phyloP scores from a whole-genome alignment of 2,797 vertebrate species.

The Anomalospiza imberbis region DNA sequence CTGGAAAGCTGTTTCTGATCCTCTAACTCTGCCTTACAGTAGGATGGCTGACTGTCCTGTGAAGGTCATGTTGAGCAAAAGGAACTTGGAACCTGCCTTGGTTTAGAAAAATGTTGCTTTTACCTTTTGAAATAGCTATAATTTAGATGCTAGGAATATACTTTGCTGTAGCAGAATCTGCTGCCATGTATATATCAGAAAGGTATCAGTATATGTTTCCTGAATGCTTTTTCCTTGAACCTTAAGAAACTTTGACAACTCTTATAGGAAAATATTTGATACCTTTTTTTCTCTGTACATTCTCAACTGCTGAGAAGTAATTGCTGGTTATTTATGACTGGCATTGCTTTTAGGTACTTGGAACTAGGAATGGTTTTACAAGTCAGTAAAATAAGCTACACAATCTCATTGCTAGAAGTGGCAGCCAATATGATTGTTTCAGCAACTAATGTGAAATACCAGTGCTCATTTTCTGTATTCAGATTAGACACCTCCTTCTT shows the following conservation, averaged over 20 bases:
- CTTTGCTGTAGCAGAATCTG: not conserved
- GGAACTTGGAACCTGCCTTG: slow-evolving; percentile 7
- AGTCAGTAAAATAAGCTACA: not conserved
- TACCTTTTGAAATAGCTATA: not conserved
- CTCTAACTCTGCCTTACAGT: not conserved
- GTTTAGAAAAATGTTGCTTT: slow-evolving; percentile 1
- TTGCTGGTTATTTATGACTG: not conserved
- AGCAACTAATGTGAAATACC: not conserved
- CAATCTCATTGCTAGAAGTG: not conserved
- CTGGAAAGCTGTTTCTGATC: not conserved
- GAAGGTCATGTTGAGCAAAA: not conserved
- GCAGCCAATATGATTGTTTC: not conserved
- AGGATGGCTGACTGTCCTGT: not conserved
- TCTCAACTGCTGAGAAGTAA: not conserved
- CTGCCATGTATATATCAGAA: not conserved
- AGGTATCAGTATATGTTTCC: not conserved
- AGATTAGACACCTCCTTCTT: not conserved
- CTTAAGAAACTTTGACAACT: not conserved
- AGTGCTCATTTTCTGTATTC: not conserved
- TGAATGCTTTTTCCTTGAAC: not conserved
- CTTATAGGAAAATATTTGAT: not conserved
- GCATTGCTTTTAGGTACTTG: not conserved
- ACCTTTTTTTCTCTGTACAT: not conserved
- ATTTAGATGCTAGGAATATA: not conserved
- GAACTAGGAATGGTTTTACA: not conserved